A percentile compares a stretch with the other conserved stretches of the same genome.
These are phyloP conservation scores for Meteorus colon DNA, from an alignment of 2,888 invertebrate species.

Conservation along the genomic window DNA sequence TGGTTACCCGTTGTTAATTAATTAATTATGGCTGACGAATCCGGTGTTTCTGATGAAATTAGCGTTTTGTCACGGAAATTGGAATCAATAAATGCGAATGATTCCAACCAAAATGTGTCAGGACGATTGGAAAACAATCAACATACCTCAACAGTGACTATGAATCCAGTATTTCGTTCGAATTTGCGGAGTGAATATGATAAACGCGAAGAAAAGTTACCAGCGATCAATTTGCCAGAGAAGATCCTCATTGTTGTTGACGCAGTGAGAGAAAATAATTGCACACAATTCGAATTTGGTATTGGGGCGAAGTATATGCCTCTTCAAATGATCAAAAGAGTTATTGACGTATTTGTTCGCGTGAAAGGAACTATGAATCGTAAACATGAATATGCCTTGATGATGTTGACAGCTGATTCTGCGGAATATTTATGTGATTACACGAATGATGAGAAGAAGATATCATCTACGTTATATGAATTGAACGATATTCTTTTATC, in stretches of 20 bases:
- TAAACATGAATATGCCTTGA: constrained; percentile 79
- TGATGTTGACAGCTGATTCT: constrained; percentile 76
- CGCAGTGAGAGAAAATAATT: constrained; percentile 76
- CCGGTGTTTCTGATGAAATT: constrained; percentile 53
- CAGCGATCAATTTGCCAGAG: constrained; percentile 73
- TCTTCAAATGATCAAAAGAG: constrained; percentile 79
- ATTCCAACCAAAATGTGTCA: constrained; percentile 44
- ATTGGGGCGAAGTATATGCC: constrained; percentile 77
- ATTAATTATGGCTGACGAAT: constrained; percentile 54
- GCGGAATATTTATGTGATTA: constrained; percentile 78
- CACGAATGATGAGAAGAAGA: constrained; percentile 77
- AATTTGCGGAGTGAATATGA: neutral
- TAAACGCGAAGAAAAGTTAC: constrained; percentile 24
- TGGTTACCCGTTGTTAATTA: neutral
- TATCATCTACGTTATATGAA: constrained; percentile 77
- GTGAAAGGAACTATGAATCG: constrained; percentile 78
- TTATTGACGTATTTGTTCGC: constrained; percentile 78
- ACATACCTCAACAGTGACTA: neutral
- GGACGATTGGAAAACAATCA: neutral
- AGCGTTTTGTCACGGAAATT: constrained; percentile 51
- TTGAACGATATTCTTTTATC: constrained; percentile 72
- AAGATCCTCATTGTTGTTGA: constrained; percentile 80
- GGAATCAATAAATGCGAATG: constrained; percentile 48
- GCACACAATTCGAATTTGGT: constrained; percentile 75
- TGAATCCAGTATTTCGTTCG: neutral